Evolutionary conservation across 2,797 vertebrate genomes (phyloP).

Genomic region (Sarcophilus harrisii): DNA sequence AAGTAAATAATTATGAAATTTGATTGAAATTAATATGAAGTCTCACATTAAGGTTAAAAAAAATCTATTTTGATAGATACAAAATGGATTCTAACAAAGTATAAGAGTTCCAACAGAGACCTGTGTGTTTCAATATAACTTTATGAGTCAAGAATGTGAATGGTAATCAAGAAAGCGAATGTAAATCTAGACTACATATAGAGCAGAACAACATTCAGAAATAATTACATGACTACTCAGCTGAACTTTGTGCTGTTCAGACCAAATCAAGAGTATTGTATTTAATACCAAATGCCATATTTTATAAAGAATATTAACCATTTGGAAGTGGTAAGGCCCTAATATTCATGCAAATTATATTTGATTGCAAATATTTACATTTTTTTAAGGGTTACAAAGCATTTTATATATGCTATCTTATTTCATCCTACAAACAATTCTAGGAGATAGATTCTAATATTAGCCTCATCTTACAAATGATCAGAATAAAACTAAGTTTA

Average conservation of each 20-base stretch:
- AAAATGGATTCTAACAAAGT: neutral
- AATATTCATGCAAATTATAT: neutral
- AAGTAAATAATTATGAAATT: neutral
- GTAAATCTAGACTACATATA: neutral
- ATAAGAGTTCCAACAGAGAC: neutral
- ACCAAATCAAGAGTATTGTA: neutral
- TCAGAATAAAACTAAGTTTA: neutral
- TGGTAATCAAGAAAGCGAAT: neutral
- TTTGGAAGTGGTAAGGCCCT: neutral
- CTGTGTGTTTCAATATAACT: neutral
- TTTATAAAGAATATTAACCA: neutral
- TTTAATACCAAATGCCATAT: neutral
- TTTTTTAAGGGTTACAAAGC: neutral
- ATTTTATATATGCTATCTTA: neutral
- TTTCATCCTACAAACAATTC: neutral
- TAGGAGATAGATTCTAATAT: neutral
- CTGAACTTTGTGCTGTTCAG: neutral
- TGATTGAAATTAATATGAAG: neutral
- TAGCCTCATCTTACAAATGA: neutral
- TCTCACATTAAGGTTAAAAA: neutral
- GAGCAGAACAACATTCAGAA: neutral
- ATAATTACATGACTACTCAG: neutral
- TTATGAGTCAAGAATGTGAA: neutral
- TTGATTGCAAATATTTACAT: neutral
- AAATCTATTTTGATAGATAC: neutral